Evolutionary conservation across 1,140 invertebrate genomes (phyloP).

Genomic region (Aphelinus certus): DNA sequence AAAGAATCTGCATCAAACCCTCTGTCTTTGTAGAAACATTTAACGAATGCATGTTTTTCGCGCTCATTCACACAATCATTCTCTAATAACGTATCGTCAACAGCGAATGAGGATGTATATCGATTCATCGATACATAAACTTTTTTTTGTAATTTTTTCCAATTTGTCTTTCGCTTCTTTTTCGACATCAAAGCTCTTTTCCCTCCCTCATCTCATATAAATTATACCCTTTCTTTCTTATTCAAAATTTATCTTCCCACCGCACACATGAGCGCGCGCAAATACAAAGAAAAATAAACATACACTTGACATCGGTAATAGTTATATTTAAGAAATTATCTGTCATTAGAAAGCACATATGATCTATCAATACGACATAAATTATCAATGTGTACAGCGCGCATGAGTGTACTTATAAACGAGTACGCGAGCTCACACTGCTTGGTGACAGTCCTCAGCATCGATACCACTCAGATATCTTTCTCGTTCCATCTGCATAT

Average conservation of each 20-base stretch:
- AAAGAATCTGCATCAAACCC: conserved; percentile 35
- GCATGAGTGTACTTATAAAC: conserved; percentile 48
- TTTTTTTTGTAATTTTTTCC: conserved; percentile 24
- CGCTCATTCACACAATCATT: conserved; percentile 36
- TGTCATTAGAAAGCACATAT: conserved; percentile 63
- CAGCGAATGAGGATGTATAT: conserved; percentile 27
- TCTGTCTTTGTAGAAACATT: conserved; percentile 35
- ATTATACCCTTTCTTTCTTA: conserved; percentile 1
- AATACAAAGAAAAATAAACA: conserved; percentile 48
- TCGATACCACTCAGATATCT: conserved; percentile 38
- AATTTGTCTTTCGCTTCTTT: conserved; percentile 3
- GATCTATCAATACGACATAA: conserved; percentile 62
- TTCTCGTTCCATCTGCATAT: conserved; percentile 31
- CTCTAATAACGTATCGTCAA: conserved; percentile 31
- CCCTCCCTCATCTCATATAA: conserved; percentile 2
- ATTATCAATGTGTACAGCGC: conserved; percentile 51
- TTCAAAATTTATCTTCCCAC: conserved; percentile 18
- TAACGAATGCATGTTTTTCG: conserved; percentile 39
- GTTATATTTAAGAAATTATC: conserved; percentile 64
- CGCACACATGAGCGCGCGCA: conserved; percentile 28
- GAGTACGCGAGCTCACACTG: conserved; percentile 44
- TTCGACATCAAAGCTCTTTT: conserved; percentile 24
- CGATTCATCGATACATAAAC: conserved; percentile 33
- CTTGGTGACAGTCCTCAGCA: conserved; percentile 35
- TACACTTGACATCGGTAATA: conserved; percentile 57